These are phyloP conservation scores for Hemitrygon akajei DNA, from an alignment of 2,797 vertebrate genomes.

Conservation along the genomic window DNA sequence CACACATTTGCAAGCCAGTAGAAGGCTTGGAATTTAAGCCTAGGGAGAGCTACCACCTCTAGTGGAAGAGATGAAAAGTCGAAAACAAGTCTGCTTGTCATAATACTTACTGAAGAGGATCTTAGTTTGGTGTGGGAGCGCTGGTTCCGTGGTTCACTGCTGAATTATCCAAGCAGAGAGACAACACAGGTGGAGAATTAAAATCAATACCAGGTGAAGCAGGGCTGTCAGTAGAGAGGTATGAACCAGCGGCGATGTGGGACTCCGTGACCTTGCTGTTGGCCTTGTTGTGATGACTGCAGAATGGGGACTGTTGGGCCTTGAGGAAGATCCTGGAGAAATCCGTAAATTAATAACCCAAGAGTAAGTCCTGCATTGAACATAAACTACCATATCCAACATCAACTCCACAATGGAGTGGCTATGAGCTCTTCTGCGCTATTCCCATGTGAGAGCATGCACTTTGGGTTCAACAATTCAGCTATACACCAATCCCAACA, in stretches of 20 bases:
- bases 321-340: constrained; percentile 52
- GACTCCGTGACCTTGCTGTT: constrained; percentile 42
- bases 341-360: constrained; percentile 48
- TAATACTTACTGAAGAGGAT: constrained; percentile 58
- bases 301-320: constrained; percentile 52
- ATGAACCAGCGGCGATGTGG: constrained; percentile 40
- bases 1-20: neutral
- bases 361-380: neutral
- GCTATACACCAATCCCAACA: neutral
- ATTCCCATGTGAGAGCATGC: neutral
- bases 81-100: neutral
- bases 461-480: neutral
- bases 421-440: neutral
- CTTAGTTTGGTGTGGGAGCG: constrained; percentile 68
- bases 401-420: neutral
- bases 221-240: constrained; percentile 45
- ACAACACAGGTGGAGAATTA: constrained; percentile 63
- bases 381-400: neutral
- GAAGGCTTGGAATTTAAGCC: neutral
- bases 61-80: neutral
- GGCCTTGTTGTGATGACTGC: constrained; percentile 49
- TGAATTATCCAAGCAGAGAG: constrained; percentile 76
- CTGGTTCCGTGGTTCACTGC: constrained; percentile 88
- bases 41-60: neutral
- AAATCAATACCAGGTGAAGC: constrained; percentile 62